phyloP scores from a whole-genome alignment of 2,888 invertebrate genomes.

The Volucella inanis region DNA sequence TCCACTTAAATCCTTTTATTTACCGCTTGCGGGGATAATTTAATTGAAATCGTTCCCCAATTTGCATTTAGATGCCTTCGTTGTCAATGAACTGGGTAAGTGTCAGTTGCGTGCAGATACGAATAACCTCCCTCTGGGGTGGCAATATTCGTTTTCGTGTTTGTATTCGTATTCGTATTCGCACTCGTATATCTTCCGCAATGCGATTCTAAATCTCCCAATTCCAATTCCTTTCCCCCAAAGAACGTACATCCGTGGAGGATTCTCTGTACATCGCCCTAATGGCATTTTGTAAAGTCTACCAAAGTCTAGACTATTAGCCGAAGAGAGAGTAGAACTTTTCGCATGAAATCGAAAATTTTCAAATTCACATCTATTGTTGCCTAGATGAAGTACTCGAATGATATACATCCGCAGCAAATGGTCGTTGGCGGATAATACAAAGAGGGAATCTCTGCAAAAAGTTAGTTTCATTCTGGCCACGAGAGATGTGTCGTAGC shows the following conservation, averaged over 20 bases:
- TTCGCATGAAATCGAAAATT: constrained; percentile 67
- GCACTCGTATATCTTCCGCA: too few species aligned
- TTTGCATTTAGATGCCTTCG: constrained; percentile 60
- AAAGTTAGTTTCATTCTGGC: constrained; percentile 35
- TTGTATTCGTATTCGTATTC: too few species aligned
- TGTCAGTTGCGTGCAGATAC: constrained; percentile 7
- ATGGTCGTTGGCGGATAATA: constrained; percentile 42
- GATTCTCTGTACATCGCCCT: neutral
- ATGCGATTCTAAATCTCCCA: neutral
- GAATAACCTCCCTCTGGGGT: neutral
- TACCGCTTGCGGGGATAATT: constrained; percentile 61
- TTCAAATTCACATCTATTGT: constrained; percentile 52
- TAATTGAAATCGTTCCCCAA: constrained; percentile 59
- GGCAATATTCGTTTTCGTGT: too few species aligned
- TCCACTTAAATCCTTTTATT: constrained; percentile 60
- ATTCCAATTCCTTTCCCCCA: neutral
- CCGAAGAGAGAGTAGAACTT: constrained; percentile 30
- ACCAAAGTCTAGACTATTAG: constrained; percentile 65
- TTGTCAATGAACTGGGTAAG: constrained; percentile 41
- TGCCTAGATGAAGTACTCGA: constrained; percentile 10
- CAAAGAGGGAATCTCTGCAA: constrained; percentile 32
- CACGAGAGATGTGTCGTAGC: constrained; percentile 39
- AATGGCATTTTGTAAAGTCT: constrained; percentile 38
- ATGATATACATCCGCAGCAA: constrained; percentile 32
- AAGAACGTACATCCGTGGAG: neutral